phyloP scores from a whole-genome alignment of 64 coral and sea anemone genomes.

The Acropora tenuis region DNA sequence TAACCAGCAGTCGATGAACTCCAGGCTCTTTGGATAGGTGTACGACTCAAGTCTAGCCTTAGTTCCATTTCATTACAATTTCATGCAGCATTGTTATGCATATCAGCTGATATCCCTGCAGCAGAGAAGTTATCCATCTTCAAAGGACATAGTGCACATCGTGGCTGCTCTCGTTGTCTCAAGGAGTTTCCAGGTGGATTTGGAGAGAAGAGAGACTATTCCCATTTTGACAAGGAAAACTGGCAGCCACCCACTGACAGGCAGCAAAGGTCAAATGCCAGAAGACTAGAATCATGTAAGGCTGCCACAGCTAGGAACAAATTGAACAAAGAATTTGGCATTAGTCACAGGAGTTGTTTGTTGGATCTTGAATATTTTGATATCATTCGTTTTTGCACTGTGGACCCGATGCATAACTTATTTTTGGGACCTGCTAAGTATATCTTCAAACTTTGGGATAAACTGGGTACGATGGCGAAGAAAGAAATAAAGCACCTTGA shows the following conservation, averaged over 20 bases:
- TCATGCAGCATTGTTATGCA: slow-evolving; percentile 10
- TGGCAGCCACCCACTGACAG: background rate
- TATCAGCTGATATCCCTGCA: background rate
- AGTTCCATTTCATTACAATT: background rate
- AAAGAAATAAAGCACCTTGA: slow-evolving; percentile 8
- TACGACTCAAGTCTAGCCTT: background rate
- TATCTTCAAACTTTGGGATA: slow-evolving; percentile 29
- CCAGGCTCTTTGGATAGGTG: background rate
- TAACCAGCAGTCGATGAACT: background rate
- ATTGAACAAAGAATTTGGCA: background rate
- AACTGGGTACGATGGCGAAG: slow-evolving; percentile 4
- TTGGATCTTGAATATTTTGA: slow-evolving; percentile 69
- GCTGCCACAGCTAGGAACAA: slow-evolving; percentile 11
- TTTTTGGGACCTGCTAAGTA: no score
- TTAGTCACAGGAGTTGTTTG: slow-evolving; percentile 39
- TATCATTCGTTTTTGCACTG: slow-evolving; percentile 32
- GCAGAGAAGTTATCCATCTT: background rate
- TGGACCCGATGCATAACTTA: no score
- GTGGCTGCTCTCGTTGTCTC: no score
- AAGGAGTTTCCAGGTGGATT: no score
- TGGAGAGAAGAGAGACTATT: slow-evolving; percentile 25
- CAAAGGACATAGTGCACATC: background rate
- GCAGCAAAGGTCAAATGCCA: slow-evolving; percentile 15
- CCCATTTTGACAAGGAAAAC: background rate
- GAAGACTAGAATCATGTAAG: slow-evolving; percentile 10